A percentile compares a stretch with the other conserved stretches of the same genome.
Conservation (phyloP, 2,797 vertebrate genomes). For the Enteromius unitaeniatus region DNA sequence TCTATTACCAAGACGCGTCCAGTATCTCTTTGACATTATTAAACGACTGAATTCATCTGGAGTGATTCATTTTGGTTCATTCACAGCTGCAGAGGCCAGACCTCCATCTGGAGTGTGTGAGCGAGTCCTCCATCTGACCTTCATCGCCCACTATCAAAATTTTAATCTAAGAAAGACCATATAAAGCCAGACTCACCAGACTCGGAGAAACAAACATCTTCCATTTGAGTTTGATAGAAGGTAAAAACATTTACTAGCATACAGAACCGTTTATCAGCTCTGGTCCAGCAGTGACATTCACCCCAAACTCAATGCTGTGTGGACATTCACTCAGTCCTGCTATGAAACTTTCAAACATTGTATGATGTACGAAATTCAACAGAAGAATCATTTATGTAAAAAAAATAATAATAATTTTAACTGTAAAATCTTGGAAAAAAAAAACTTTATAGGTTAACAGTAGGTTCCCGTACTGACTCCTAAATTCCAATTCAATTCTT, state of each 20-base stretch:
- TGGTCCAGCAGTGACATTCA: not conserved
- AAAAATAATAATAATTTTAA: no score
- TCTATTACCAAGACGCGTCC: not conserved
- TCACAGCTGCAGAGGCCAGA: conserved; percentile 51
- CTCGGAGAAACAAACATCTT: conserved; percentile 41
- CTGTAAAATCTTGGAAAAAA: no score
- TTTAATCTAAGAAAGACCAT: conserved; percentile 48
- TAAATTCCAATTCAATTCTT: no score
- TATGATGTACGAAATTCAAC: not conserved
- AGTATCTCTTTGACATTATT: conserved; percentile 34
- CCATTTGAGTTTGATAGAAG: conserved; percentile 12
- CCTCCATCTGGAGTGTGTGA: conserved; percentile 65
- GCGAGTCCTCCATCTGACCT: conserved; percentile 30
- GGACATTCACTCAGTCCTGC: not conserved
- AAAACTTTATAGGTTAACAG: no score
- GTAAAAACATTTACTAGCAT: conserved; percentile 15
- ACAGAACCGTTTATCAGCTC: not conserved
- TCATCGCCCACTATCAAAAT: conserved; percentile 42
- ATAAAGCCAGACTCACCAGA: conserved; percentile 47
- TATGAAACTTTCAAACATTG: not conserved
- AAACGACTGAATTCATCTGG: conserved; percentile 25
- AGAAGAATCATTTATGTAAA: not conserved
- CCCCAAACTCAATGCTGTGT: not conserved
- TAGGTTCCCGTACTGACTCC: no score
- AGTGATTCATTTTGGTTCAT: conserved; percentile 44